Percentiles rank a stretch among this genome's conserved stretches.
phyloP scores from a whole-genome alignment of 2,113 vertebrate genomes.

The Eidolon helvum region DNA sequence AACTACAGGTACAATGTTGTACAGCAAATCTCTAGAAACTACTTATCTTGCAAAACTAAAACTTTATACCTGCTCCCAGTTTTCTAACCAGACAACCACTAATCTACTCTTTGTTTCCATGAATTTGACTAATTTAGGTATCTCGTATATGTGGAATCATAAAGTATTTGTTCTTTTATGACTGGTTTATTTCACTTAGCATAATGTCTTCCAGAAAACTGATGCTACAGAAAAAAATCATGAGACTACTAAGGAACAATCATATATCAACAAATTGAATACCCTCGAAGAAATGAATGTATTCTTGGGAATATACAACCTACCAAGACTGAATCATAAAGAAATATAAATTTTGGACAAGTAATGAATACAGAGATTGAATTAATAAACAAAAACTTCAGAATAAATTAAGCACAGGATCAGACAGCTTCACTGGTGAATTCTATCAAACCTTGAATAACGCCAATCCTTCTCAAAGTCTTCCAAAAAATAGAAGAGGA shows the following conservation, averaged over 20 bases:
- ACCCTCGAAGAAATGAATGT: background rate
- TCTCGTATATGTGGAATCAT: background rate
- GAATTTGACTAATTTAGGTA: background rate
- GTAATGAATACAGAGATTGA: background rate
- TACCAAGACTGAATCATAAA: background rate
- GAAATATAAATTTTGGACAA: background rate
- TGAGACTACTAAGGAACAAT: background rate
- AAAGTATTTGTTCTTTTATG: background rate
- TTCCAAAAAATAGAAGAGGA: background rate
- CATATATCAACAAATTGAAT: background rate
- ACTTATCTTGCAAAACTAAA: background rate
- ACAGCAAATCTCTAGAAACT: background rate
- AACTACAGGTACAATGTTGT: background rate
- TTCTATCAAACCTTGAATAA: background rate
- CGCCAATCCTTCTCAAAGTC: background rate
- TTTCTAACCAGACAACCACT: background rate
- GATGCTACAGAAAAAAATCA: background rate
- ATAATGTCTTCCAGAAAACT: background rate
- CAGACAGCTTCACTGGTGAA: background rate
- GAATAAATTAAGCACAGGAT: background rate
- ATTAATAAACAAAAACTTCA: background rate
- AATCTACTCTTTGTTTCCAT: background rate
- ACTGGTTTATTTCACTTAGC: background rate
- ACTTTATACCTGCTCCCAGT: background rate
- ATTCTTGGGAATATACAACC: background rate